Conservation (phyloP, 2,113 vertebrate species). For the Cairina moschata region DNA sequence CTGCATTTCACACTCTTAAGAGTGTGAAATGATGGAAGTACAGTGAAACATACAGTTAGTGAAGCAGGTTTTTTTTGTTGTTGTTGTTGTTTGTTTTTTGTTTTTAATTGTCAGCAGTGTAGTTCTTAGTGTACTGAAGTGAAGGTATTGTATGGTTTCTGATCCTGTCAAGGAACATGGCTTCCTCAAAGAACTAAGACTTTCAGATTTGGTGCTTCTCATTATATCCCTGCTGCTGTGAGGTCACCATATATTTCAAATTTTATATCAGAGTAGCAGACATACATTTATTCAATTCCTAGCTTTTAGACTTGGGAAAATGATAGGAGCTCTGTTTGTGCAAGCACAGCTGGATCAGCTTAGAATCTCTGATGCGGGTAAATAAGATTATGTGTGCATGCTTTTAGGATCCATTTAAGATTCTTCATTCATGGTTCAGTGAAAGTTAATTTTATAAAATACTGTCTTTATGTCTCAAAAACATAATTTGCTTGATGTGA, state of each 20-base stretch:
- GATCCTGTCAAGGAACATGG: background rate
- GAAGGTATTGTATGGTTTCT: background rate
- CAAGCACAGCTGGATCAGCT: background rate
- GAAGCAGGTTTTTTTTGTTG: too few species aligned
- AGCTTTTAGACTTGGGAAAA: background rate
- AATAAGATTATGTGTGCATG: background rate
- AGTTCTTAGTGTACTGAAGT: background rate
- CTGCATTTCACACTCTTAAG: background rate
- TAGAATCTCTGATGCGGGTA: background rate
- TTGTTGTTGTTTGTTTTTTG: too few species aligned
- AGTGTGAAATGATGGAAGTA: background rate
- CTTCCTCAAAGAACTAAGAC: background rate
- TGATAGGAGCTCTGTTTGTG: background rate
- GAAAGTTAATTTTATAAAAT: background rate
- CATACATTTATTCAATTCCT: background rate
- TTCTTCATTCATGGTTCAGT: background rate
- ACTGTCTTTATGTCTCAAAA: background rate
- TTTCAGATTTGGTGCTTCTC: background rate
- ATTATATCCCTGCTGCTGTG: background rate
- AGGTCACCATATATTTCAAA: background rate
- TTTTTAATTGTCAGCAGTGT: background rate
- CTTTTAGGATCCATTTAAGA: background rate
- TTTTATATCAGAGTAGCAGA: background rate
- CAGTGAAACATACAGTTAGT: background rate
- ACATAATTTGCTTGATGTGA: background rate